Percentiles rank a stretch among this genome's conserved stretches.
Evolutionary conservation across 92 coral and sea anemone genomes (phyloP).

Genomic region (Desmophyllum pertusum): DNA sequence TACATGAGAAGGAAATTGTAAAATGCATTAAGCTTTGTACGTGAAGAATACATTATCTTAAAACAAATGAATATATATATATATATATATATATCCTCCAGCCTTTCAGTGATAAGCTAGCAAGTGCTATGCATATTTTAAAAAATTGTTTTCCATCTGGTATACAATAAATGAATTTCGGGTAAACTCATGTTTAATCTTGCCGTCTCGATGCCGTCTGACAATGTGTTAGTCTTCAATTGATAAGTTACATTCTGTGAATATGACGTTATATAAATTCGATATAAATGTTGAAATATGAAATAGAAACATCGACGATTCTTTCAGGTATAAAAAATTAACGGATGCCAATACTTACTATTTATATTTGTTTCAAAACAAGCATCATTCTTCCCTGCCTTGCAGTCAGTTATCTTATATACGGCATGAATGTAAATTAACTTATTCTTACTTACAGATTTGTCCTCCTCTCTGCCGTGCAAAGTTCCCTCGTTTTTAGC

Average conservation of each 20-base stretch:
- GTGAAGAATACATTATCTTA: neutral
- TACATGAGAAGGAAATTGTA: neutral
- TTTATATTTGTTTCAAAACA: neutral
- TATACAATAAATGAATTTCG: neutral
- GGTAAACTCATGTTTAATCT: neutral
- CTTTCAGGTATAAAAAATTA: no score
- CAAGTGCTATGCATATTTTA: neutral
- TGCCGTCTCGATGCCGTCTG: neutral
- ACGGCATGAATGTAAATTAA: no score
- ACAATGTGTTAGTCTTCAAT: neutral
- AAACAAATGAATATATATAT: neutral
- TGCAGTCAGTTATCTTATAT: no score
- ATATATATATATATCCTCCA: neutral
- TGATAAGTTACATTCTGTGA: neutral
- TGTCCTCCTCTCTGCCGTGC: conserved; percentile 12
- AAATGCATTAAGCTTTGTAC: neutral
- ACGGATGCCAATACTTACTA: neutral
- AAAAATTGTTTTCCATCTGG: neutral
- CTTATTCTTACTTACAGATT: conserved; percentile 25
- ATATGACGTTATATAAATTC: neutral
- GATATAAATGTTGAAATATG: neutral
- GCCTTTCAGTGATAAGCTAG: no score
- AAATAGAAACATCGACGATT: neutral
- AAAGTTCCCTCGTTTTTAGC: conserved; percentile 50
- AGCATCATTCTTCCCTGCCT: no score